Conservation (phyloP, 2,888 invertebrate genomes). For the Rhyacophila evoluta region DNA sequence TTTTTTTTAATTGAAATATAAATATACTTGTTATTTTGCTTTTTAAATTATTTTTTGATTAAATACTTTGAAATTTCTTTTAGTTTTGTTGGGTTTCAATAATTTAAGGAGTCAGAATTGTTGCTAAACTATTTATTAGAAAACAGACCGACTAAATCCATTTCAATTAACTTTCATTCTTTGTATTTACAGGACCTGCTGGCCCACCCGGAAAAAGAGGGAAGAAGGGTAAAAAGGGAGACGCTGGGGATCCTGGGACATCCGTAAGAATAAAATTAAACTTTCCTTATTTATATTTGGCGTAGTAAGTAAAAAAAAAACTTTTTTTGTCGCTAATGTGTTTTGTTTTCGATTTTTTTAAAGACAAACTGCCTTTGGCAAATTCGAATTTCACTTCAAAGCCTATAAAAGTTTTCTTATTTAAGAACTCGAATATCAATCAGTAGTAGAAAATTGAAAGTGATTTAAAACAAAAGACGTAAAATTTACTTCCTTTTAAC, state of each 20-base stretch:
- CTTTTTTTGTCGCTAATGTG: conserved; percentile 18
- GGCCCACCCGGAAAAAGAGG: conserved; percentile 90
- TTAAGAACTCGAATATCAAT: background rate
- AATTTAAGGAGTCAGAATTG: no score
- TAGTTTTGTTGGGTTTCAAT: no score
- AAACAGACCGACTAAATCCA: no score
- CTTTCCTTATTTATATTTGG: conserved; percentile 29
- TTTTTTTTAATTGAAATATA: no score
- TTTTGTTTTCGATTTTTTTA: conserved; percentile 22
- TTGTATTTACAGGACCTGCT: conserved; percentile 76
- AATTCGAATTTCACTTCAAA: conserved; percentile 14
- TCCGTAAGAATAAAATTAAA: conserved; percentile 73
- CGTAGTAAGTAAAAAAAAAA: background rate
- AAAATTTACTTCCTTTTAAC: no score
- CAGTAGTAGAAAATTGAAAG: no score
- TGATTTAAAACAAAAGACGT: no score
- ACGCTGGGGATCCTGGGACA: conserved; percentile 83
- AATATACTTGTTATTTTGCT: no score
- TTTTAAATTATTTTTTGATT: no score
- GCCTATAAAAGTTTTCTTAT: background rate
- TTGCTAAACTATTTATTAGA: no score
- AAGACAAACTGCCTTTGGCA: background rate
- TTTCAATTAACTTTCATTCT: background rate
- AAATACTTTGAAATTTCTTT: no score
- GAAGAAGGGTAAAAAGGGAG: conserved; percentile 91